These are phyloP conservation scores for Florisuga fusca DNA, from an alignment of 2,797 vertebrate genomes.

Conservation along the genomic window DNA sequence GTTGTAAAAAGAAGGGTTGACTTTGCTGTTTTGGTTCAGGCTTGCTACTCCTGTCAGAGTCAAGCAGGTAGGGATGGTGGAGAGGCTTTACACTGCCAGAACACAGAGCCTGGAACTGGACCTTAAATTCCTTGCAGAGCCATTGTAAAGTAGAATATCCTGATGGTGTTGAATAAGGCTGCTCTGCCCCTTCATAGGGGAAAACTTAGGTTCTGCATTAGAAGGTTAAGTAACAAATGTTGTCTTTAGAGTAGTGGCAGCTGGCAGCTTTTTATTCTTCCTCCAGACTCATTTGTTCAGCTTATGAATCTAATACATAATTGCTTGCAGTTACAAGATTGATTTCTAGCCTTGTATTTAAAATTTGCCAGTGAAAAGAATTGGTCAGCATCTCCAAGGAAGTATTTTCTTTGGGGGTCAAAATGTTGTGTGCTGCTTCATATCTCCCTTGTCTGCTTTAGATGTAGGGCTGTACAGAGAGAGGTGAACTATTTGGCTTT, in stretches of 20 bases:
- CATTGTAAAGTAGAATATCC: background rate
- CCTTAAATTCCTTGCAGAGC: background rate
- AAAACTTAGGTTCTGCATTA: background rate
- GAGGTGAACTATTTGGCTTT: slow-evolving; percentile 1
- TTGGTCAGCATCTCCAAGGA: background rate
- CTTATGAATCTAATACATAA: background rate
- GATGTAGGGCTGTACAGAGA: background rate
- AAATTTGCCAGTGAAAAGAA: background rate
- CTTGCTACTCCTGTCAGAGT: background rate
- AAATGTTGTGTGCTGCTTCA: background rate
- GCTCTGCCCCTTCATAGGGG: background rate
- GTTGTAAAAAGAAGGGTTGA: background rate
- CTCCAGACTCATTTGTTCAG: background rate
- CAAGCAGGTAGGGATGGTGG: background rate
- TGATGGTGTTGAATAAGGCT: background rate
- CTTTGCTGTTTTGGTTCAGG: background rate
- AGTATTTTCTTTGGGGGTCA: background rate
- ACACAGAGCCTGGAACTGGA: background rate
- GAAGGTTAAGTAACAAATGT: background rate
- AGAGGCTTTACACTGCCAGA: background rate
- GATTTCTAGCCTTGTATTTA: background rate
- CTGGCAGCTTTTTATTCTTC: slow-evolving; percentile 21
- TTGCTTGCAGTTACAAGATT: background rate
- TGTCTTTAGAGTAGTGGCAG: background rate
- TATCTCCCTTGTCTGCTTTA: background rate